A percentile compares a stretch with the other conserved stretches of the same genome.
Conservation (phyloP, 2,797 vertebrate genomes). For the Gallinago stenura region DNA sequence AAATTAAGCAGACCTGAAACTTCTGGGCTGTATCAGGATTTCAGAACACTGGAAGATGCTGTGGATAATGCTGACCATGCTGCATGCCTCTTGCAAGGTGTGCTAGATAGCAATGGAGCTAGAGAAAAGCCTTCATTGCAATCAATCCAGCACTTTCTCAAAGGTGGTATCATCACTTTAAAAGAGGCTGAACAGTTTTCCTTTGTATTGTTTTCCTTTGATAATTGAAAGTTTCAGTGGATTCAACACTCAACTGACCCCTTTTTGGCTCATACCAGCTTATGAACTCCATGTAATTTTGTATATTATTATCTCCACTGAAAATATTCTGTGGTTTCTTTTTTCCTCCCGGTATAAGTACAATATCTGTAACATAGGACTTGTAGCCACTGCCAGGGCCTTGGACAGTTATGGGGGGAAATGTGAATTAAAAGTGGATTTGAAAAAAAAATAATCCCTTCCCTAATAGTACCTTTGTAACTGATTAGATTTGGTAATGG, state of each 20-base stretch:
- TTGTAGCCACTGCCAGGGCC: background rate
- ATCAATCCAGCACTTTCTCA: background rate
- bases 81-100: background rate
- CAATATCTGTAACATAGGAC: background rate
- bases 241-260: background rate
- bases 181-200: background rate
- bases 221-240: background rate
- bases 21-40: background rate
- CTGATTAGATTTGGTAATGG: slow-evolving; percentile 70
- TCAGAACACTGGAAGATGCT: background rate
- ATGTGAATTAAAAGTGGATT: slow-evolving; percentile 26
- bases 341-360: background rate
- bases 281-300: background rate
- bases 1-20: background rate
- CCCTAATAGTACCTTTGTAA: slow-evolving; percentile 58
- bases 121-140: background rate
- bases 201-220: background rate
- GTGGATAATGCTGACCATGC: background rate
- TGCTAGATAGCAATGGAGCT: background rate
- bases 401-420: slow-evolving; percentile 9
- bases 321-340: slow-evolving; percentile 14
- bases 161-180: background rate
- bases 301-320: background rate
- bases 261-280: background rate
- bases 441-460: background rate